Evolutionary conservation across 2,888 invertebrate species (phyloP), one percentile per base, ranked within the genome.

Genomic region (Dolichomitus sp.): DNA sequence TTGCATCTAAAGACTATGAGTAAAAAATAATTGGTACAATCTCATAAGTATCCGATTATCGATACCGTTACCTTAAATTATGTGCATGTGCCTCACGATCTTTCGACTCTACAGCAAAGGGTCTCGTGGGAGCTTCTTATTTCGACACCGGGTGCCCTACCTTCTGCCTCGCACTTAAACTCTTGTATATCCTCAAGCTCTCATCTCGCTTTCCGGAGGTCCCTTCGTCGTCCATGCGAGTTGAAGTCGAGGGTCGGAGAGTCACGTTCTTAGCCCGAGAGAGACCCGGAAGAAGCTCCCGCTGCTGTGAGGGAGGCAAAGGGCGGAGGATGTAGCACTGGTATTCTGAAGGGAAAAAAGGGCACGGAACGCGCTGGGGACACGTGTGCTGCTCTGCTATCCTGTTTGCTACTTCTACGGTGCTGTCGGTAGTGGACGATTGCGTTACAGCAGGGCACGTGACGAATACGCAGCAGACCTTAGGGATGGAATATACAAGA

Each of bases 241-340:
- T 27, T 50, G 33, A 54, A 61, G 61, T 30, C 42, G 61, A 54
- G 52, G 50, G 23, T 79, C 65, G 59, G 59, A 73, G 72, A 86
- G 87, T 87, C 86, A 87, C 86, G 87, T 87, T 86, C 85, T 87
- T 81, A 69, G 82, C 59, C 50, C 66, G 40, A 50, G 59, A 54
- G 77, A 59, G 50, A 78, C 50, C 70, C 72, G 68, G 61, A 65
- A 75, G 63, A 75, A 81, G 54, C 40, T 50, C 23, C 37, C 40
- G 37, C 37, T 57, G 23, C 33, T 30, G 17, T 30, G 23, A 63
- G 65, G 40, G 48, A 48, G 45, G 27, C 12, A 42, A 48, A 37
- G 23, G 50, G 14, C 33, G 48, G 48, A 68, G 45, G 37, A 30
- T 74, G 54, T 57, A 45, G 65, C 74, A 80, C 77, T 42, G 12